Conservation (phyloP, 2,888 invertebrate species). For the Oligia latruncula region DNA sequence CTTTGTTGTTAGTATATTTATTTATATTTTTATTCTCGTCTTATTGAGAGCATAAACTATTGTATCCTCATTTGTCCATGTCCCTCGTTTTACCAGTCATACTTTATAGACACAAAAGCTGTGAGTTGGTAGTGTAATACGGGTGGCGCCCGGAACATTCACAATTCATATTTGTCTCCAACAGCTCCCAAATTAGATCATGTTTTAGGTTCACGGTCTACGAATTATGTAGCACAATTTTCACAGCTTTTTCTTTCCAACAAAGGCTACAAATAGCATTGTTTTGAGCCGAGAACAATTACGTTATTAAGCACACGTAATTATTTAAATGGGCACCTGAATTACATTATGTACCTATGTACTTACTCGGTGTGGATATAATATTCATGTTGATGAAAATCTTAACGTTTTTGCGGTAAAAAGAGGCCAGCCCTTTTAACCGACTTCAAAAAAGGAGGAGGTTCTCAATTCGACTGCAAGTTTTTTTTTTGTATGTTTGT, state of each 20-base stretch:
- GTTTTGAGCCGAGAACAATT: constrained; percentile 50
- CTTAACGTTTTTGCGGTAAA: constrained; percentile 14
- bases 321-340: constrained; percentile 51
- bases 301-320: constrained; percentile 39
- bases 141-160: constrained; percentile 23
- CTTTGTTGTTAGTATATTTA: neutral
- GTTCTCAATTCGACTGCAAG: too few relatives aligned
- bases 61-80: neutral
- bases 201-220: constrained; percentile 45
- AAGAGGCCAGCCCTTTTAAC: neutral
- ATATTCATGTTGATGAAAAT: constrained; percentile 40
- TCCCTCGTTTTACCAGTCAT: neutral
- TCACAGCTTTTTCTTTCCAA: constrained; percentile 35
- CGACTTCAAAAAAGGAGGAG: too few relatives aligned
- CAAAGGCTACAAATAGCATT: constrained; percentile 46
- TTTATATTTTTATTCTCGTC: neutral
- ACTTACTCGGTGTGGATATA: constrained; percentile 20
- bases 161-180: constrained; percentile 58
- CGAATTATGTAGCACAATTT: constrained; percentile 60
- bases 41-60: neutral
- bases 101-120: constrained; percentile 17
- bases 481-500: too few relatives aligned
- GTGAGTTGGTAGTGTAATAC: constrained; percentile 10
- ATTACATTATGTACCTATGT: constrained; percentile 35
- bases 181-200: constrained; percentile 58